Conservation (phyloP, 2,888 invertebrate genomes). For the Notodromas monacha region DNA sequence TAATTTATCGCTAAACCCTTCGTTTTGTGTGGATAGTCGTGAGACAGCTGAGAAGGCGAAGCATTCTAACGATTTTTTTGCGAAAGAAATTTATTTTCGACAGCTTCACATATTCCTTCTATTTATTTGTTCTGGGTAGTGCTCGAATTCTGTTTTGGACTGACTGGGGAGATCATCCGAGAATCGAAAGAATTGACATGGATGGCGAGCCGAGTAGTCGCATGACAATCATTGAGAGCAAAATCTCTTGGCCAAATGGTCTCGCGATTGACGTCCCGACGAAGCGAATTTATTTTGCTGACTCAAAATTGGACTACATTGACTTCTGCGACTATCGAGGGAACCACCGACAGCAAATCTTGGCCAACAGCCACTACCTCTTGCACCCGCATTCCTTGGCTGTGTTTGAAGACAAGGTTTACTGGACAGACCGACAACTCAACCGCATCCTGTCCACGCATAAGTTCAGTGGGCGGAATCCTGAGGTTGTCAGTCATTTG, state of each 20-base stretch:
- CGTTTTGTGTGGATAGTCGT: no score
- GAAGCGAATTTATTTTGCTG: slow-evolving; percentile 76
- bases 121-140: no score
- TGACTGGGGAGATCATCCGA: slow-evolving; percentile 91
- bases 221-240: slow-evolving; percentile 50
- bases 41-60: no score
- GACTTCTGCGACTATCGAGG: slow-evolving; percentile 94
- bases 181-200: slow-evolving; percentile 81
- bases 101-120: no score
- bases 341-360: slow-evolving; percentile 42
- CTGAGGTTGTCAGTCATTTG: slow-evolving; percentile 68
- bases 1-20: no score
- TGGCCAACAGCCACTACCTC: slow-evolving; percentile 60
- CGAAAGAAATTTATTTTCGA: no score
- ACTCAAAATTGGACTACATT: slow-evolving; percentile 83
- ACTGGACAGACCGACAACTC: slow-evolving; percentile 79
- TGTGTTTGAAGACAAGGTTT: slow-evolving; percentile 74
- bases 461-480: slow-evolving; percentile 64
- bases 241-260: slow-evolving; percentile 95
- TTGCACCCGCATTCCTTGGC: slow-evolving; percentile 81
- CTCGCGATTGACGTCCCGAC: slow-evolving; percentile 79
- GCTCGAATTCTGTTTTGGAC: slow-evolving; percentile 85
- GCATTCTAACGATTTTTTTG: no score
- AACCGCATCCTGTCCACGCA: slow-evolving; percentile 57
- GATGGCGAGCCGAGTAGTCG: slow-evolving; percentile 71